Evolutionary conservation across 2,888 invertebrate genomes (phyloP).

Genomic region (Iphiclides podalirius): DNA sequence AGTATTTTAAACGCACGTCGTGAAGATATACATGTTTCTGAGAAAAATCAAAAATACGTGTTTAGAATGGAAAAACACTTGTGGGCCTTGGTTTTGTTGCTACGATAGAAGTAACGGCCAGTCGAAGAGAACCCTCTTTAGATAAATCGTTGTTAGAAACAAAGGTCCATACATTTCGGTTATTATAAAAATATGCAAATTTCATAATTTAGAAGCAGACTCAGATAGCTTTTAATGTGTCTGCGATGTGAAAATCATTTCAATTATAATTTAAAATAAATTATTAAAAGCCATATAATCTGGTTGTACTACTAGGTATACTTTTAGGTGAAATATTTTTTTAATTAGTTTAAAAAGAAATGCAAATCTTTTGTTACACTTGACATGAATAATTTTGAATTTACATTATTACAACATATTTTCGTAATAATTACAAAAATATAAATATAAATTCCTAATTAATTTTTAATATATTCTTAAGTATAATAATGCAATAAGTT

Average conservation of each 20-base stretch:
- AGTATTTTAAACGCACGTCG: constrained; percentile 15
- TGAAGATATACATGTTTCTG: constrained; percentile 14
- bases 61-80: constrained; percentile 27
- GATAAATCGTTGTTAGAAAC: constrained; percentile 2
- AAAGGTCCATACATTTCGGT: constrained; percentile 44
- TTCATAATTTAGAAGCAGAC: constrained; percentile 37
- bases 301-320: not conserved
- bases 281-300: constrained; percentile 6
- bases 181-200: constrained; percentile 52
- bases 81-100: constrained; percentile 26
- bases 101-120: constrained; percentile 14
- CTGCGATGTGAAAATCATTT: constrained; percentile 23
- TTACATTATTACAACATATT: too few species aligned
- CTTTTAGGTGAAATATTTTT: too few species aligned
- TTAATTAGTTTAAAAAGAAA: too few species aligned
- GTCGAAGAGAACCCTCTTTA: not conserved
- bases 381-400: too few species aligned
- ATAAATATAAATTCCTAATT: too few species aligned
- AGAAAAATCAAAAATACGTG: constrained; percentile 26
- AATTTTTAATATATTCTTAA: too few species aligned
- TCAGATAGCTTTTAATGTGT: constrained; percentile 17
- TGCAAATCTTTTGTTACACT: too few species aligned
- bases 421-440: too few species aligned
- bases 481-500: too few species aligned
- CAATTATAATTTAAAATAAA: constrained; percentile 24